A percentile compares a stretch with the other conserved stretches of the same genome.
Evolutionary conservation across 2,113 vertebrate species (phyloP).

Genomic region (Poicephalus meyeri): DNA sequence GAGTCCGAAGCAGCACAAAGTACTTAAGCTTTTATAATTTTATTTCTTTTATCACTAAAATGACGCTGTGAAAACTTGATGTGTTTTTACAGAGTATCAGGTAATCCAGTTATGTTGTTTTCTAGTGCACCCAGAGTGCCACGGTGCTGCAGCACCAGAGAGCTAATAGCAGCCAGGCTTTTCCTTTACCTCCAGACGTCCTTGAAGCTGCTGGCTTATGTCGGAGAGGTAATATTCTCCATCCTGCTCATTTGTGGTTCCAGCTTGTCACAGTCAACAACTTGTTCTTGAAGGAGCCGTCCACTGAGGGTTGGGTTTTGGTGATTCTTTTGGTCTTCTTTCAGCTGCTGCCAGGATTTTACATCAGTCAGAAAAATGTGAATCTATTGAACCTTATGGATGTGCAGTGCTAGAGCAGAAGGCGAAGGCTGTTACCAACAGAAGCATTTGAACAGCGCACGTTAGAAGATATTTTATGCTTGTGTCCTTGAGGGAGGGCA

Average conservation of each 20-base stretch:
- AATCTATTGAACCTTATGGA: not conserved
- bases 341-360: slow-evolving; percentile 16
- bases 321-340: not conserved
- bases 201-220: slow-evolving; percentile 34
- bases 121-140: not conserved
- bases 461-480: not conserved
- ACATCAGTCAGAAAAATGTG: not conserved
- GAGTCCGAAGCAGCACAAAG: not conserved
- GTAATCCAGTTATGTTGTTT: not conserved
- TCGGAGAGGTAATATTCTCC: not conserved
- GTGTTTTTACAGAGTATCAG: not conserved
- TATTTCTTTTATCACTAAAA: not conserved
- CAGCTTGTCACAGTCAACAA: not conserved
- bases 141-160: slow-evolving; percentile 10
- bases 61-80: not conserved
- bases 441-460: not conserved
- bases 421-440: not conserved
- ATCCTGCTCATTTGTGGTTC: not conserved
- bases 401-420: not conserved
- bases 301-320: not conserved
- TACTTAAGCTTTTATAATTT: not conserved
- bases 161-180: slow-evolving; percentile 25
- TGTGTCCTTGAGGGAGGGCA: not conserved
- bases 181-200: slow-evolving; percentile 59
- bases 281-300: not conserved